phyloP scores from a whole-genome alignment of 2,888 invertebrate genomes.

The Latheticus oryzae region DNA sequence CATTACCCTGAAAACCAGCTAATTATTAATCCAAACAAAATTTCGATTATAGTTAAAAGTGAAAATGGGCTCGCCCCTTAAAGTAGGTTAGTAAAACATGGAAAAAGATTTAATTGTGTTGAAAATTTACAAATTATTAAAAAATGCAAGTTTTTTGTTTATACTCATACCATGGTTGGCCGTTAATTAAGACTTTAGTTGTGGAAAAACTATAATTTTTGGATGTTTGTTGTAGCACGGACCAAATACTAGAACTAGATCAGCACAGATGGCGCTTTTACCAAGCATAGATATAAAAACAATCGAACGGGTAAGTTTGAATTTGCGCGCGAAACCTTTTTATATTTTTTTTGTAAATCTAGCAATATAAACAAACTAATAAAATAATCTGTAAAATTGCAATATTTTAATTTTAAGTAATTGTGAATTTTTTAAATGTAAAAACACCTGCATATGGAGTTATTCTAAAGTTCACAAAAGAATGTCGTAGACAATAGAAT shows the following conservation, averaged over 20 bases:
- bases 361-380: too few relatives aligned
- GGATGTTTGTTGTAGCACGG: slow-evolving; percentile 51
- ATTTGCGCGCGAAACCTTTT: slow-evolving; percentile 16
- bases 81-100: slow-evolving; percentile 4
- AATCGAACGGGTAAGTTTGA: slow-evolving; percentile 38
- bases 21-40: slow-evolving; percentile 42
- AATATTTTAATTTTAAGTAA: too few relatives aligned
- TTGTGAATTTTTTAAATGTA: too few relatives aligned
- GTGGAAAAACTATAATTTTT: slow-evolving; percentile 52
- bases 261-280: slow-evolving; percentile 40
- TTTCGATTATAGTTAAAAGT: slow-evolving; percentile 1
- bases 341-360: neutral
- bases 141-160: too few relatives aligned
- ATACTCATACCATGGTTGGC: slow-evolving; percentile 61
- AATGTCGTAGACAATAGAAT: too few relatives aligned
- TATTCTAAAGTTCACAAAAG: too few relatives aligned
- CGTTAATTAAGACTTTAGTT: slow-evolving; percentile 49
- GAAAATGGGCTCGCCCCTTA: slow-evolving; percentile 7
- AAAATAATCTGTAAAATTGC: too few relatives aligned
- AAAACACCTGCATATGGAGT: too few relatives aligned
- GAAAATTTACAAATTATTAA: neutral
- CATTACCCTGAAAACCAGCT: slow-evolving; percentile 87
- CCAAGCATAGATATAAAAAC: slow-evolving; percentile 38
- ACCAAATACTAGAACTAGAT: slow-evolving; percentile 48
- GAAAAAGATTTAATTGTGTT: neutral